Evolutionary conservation across 2,797 vertebrate genomes (phyloP), one percentile per base, ranked within the genome.

Genomic region (Acanthurus lineatus): DNA sequence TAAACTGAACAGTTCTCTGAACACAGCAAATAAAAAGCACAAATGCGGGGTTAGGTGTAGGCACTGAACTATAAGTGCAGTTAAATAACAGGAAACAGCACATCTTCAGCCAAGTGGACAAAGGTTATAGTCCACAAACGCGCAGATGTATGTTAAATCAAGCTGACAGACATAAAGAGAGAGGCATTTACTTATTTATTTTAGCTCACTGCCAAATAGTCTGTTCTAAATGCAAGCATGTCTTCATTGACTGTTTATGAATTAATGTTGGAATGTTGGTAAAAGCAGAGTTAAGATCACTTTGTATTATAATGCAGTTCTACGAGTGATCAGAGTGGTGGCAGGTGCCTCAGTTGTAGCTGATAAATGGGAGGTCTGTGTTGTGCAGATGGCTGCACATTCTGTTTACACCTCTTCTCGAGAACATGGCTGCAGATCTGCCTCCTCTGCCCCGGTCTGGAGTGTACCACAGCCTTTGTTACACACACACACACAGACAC

Each of bases 361-460:
- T 51, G 60, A 51, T 76, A 47, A 65, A 77, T 66, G 42, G 61
- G 69, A 87, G n/a, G 62, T 82, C 62, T 73, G 79, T 62, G 79
- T 75, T 17, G 64, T 84, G 59, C 88, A 91, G 89, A 89, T 88
- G 86, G 88, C 72, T 67, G 57, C 64, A 62, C 63, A 72, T 85
- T 87, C 82, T 90, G 81, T 85, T 87, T 85, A 71, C 88, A 77
- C 85, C 72, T 84, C 79, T 78, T 40, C 51, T 76, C 14, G 2
- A 73, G 70, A 81, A 73, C 60, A 51, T 73, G 15, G 58, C 63
- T 17, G 45, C 49, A 67, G 57, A 73, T 77, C 81, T 75, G 51
- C 51, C 42, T 51, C 56, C 47, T 32, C 45, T 74, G 32, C 20
- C 58, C 62, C 17, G 47, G 58, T 35, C 45, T 80, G 57, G 82